Evolutionary conservation across 2,888 invertebrate genomes (phyloP).

Genomic region (Osedax fenrisi): DNA sequence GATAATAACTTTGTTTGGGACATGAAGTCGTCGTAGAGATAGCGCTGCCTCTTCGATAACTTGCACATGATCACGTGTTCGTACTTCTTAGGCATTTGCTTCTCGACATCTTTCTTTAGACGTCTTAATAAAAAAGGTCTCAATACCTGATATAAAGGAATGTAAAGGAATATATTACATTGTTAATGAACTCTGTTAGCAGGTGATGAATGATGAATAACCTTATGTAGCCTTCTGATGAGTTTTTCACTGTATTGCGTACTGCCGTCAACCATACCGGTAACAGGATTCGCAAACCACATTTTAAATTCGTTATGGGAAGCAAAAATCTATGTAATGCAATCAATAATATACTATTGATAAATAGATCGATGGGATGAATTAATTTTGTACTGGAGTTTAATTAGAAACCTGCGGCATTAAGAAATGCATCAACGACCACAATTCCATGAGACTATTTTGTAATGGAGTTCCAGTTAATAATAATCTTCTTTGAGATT

Average conservation of each 20-base stretch:
- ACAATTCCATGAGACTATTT: conserved; percentile 90
- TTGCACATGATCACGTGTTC: conserved; percentile 50
- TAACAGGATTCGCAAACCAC: conserved; percentile 95
- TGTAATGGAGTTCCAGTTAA: conserved; percentile 91
- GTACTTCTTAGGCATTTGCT: conserved; percentile 83
- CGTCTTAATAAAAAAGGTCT: conserved; percentile 88
- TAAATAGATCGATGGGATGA: too few relatives aligned
- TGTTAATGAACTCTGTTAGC: not conserved
- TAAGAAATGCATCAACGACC: conserved; percentile 93
- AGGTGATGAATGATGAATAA: conserved; percentile 43
- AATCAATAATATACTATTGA: too few relatives aligned
- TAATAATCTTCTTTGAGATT: conserved; percentile 69
- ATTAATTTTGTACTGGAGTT: too few relatives aligned
- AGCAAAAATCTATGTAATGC: conserved; percentile 53
- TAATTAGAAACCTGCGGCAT: conserved; percentile 79
- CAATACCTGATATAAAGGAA: conserved; percentile 56
- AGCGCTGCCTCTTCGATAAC: conserved; percentile 85
- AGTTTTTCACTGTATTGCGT: conserved; percentile 78
- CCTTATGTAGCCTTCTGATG: conserved; percentile 77
- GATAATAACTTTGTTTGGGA: conserved; percentile 69
- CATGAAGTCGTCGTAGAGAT: conserved; percentile 98
- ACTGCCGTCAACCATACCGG: conserved; percentile 85
- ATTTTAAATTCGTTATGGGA: conserved; percentile 72
- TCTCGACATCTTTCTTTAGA: conserved; percentile 96
- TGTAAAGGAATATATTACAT: not conserved